These are phyloP conservation scores for Hermaeophaga mercurialis DNA, from an alignment of 2,888 invertebrate species.

Conservation along the genomic window DNA sequence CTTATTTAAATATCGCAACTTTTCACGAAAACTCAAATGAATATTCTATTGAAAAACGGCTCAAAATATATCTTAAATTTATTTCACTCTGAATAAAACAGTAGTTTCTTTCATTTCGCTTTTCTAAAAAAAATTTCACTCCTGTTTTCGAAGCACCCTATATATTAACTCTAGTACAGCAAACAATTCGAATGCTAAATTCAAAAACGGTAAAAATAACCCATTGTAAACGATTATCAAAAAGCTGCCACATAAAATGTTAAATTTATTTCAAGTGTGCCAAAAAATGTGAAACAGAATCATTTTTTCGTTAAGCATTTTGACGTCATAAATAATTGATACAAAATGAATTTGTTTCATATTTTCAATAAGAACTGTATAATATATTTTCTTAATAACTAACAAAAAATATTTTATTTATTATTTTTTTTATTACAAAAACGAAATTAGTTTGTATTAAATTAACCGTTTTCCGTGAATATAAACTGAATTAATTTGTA, in stretches of 20 bases:
- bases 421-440: no score
- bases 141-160: not conserved
- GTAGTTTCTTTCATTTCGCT: no score
- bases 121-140: no score
- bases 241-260: not conserved
- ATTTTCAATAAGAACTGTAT: no score
- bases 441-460: no score
- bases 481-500: no score
- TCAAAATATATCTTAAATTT: no score
- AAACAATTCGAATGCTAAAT: slow-evolving; percentile 11
- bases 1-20: no score
- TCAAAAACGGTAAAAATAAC: slow-evolving; percentile 1
- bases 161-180: not conserved
- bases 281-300: not conserved
- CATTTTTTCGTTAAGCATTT: not conserved
- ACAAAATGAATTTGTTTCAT: no score
- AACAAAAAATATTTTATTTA: slow-evolving; percentile 2
- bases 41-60: slow-evolving; percentile 14
- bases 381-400: not conserved
- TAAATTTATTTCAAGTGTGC: not conserved
- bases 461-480: no score
- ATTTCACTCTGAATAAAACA: no score
- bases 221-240: not conserved
- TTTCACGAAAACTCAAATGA: slow-evolving; percentile 43
- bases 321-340: not conserved